Base-by-base conservation (phyloP, 2,888 invertebrate genomes). In the Lissocephala sabroskyi region DNA sequence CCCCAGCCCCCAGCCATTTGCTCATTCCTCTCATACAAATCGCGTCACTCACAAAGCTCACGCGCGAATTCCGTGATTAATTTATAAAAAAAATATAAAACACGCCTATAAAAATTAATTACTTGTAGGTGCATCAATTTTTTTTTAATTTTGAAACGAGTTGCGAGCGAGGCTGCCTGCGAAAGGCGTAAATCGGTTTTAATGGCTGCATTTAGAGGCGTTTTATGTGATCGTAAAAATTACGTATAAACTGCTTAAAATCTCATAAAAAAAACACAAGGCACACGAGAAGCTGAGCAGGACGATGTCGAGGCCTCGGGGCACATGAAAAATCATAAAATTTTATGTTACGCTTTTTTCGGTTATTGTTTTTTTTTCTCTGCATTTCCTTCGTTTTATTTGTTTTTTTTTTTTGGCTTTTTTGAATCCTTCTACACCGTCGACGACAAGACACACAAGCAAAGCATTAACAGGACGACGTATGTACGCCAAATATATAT, bases 241-340 rank as follows among this genome's bases (percentile, higher is more conserved):
- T 68, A 56, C 74, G 73, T 73, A 76, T 75, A 75, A 75, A 67
- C 65, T 74, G 75, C 71, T 70, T 70, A 75, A 70, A 75, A 70
- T 71, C 71, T 50, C 65, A 71, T 74, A 74, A 75, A 75, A 71
- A 40, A 19, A 26, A 28, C n/a, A n/a, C n/a, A n/a, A n/a, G n/a
- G n/a, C n/a, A n/a, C n/a, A n/a, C n/a, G n/a, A n/a, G n/a, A n/a
- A n/a, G n/a, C n/a, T n/a, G n/a, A 40, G 11, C 11, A 28, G 23
- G 23, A 26, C 19, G 57, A 28, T 54, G 62, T 64, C 50, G 59
- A 54, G 56, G 60, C 55, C 18, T 40, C 23, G 18, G 19, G 41
- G 44, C 53, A 55, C 52, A 59, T 59, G 46, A 48, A 56, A 51
- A 46, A 54, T 49, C 66, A 65, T 68, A 65, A 70, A 73, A 70